Percentiles rank a stretch among this genome's conserved stretches.
These are phyloP conservation scores for Vireo altiloquus DNA, from an alignment of 2,113 vertebrate species.

Conservation along the genomic window DNA sequence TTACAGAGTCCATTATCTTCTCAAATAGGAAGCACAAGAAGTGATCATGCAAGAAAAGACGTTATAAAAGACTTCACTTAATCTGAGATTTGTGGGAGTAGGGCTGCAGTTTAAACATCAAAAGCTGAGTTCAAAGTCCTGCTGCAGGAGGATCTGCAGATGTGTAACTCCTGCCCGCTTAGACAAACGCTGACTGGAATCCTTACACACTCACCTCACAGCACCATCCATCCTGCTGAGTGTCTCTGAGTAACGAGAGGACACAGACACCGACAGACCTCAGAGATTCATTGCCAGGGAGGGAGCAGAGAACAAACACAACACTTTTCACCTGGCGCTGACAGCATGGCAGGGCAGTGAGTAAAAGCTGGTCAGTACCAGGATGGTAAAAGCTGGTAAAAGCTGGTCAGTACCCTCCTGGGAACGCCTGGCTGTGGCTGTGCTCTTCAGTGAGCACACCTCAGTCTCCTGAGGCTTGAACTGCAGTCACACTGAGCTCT, in stretches of 20 bases:
- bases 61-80: not conserved
- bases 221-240: not conserved
- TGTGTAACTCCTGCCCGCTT: not conserved
- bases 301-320: not conserved
- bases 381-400: too few species aligned
- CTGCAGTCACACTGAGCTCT: not conserved
- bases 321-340: not conserved
- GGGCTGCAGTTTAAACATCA: not conserved
- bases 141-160: not conserved
- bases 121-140: not conserved
- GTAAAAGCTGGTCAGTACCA: not conserved
- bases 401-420: not conserved
- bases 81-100: slow-evolving; percentile 1
- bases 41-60: not conserved
- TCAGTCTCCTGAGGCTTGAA: not conserved
- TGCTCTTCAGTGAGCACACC: not conserved
- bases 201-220: not conserved
- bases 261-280: not conserved
- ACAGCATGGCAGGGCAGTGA: not conserved
- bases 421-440: not conserved
- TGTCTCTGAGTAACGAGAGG: not conserved
- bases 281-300: not conserved
- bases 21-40: not conserved
- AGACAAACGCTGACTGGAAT: not conserved
- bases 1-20: slow-evolving; percentile 20